A percentile compares a stretch with the other conserved stretches of the same genome.
These are phyloP conservation scores for Samia ricini DNA, from an alignment of 1,140 invertebrate genomes.

Conservation along the genomic window DNA sequence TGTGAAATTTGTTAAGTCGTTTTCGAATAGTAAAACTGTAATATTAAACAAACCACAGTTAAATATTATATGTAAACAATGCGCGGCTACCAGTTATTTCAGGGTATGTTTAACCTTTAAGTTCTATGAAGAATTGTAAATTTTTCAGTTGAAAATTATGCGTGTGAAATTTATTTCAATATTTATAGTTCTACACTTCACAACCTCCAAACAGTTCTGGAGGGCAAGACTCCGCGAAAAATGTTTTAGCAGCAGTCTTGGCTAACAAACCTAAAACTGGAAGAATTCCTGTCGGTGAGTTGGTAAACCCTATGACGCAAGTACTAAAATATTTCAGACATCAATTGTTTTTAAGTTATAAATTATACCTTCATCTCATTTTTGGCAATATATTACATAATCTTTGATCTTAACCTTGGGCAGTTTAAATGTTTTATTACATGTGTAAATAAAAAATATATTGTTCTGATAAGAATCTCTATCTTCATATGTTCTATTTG, in stretches of 20 bases:
- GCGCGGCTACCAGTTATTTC: conserved; percentile 49
- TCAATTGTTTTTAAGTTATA: background rate
- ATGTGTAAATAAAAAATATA: conserved; percentile 5
- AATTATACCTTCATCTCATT: background rate
- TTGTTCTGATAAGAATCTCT: background rate
- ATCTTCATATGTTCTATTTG: background rate
- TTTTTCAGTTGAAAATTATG: conserved; percentile 1
- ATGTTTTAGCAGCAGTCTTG: conserved; percentile 73
- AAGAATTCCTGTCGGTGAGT: conserved; percentile 74
- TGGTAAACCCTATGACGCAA: background rate
- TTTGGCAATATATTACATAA: conserved; percentile 26
- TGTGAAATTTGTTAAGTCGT: conserved; percentile 48
- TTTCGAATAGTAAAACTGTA: conserved; percentile 36
- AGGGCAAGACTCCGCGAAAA: conserved; percentile 61
- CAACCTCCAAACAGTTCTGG: conserved; percentile 37
- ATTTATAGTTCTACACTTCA: conserved; percentile 53
- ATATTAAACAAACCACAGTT: conserved; percentile 56
- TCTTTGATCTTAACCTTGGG: conserved; percentile 29
- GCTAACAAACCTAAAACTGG: conserved; percentile 72
- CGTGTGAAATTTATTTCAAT: conserved; percentile 9
- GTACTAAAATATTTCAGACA: background rate
- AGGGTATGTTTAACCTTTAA: conserved; percentile 41
- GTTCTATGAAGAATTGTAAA: background rate
- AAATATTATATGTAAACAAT: conserved; percentile 55
- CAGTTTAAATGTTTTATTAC: conserved; percentile 14